These are phyloP conservation scores for Rhagoletis pomonella DNA, from an alignment of 1,140 invertebrate species.

Conservation along the genomic window DNA sequence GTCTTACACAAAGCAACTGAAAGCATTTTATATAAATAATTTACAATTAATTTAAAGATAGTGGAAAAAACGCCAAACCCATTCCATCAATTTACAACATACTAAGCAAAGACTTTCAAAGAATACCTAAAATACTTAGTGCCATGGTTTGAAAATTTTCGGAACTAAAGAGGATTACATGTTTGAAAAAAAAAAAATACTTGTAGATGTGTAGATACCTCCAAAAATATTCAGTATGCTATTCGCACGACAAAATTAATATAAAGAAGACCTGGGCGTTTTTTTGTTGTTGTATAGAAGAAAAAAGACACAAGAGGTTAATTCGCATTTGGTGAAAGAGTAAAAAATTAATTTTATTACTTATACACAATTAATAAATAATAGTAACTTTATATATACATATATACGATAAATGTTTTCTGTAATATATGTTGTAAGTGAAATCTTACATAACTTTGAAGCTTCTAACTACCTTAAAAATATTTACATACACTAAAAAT, in stretches of 20 bases:
- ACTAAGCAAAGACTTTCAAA: too few relatives aligned
- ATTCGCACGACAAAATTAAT: background rate
- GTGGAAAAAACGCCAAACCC: background rate
- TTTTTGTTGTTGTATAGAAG: background rate
- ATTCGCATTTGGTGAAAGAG: conserved; percentile 22
- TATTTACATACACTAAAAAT: conserved; percentile 26
- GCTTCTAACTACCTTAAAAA: conserved; percentile 16
- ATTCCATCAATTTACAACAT: background rate
- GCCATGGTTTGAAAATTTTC: conserved; percentile 32
- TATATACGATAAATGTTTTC: conserved; percentile 24
- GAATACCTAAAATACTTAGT: conserved; percentile 5
- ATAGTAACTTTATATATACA: background rate
- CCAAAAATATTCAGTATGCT: background rate
- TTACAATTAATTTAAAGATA: conserved; percentile 4
- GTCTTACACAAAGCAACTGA: background rate
- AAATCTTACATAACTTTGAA: conserved; percentile 7
- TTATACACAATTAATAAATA: background rate
- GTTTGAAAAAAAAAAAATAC: background rate
- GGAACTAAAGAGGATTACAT: background rate
- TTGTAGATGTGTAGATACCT: background rate
- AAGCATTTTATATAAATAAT: conserved; percentile 1
- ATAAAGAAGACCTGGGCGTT: background rate
- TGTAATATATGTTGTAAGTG: conserved; percentile 37
- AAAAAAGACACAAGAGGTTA: background rate
- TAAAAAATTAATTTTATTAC: conserved; percentile 22